Conservation (phyloP, 1,140 invertebrate species). For the Ceratoteleas bidentatus region DNA sequence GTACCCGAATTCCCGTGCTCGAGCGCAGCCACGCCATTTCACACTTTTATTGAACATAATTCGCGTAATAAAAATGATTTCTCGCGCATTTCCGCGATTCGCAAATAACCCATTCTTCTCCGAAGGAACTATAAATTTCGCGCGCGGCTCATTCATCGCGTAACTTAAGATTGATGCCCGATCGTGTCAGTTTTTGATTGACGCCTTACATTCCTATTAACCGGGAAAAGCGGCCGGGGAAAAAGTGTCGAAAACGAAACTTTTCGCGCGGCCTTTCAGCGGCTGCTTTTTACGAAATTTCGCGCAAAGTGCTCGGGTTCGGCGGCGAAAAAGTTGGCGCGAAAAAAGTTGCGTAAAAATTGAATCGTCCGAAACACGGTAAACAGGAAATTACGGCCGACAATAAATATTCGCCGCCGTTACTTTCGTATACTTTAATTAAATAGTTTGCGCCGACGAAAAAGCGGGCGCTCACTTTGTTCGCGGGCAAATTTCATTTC, state of each 20-base stretch:
- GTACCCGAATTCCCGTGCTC: conserved; percentile 22
- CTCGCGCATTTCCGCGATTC: conserved; percentile 41
- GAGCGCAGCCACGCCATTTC: conserved; percentile 25
- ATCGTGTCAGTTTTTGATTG: conserved; percentile 46
- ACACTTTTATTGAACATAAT: conserved; percentile 50
- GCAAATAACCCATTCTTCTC: conserved; percentile 53
- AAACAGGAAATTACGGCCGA: too few species aligned
- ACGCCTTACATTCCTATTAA: conserved; percentile 30
- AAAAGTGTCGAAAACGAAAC: conserved; percentile 1
- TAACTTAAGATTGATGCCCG: conserved; percentile 42
- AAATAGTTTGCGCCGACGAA: too few species aligned
- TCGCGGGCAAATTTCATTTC: too few species aligned
- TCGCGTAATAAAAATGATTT: conserved; percentile 54
- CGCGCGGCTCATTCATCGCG: conserved; percentile 35
- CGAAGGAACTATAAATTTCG: conserved; percentile 39
- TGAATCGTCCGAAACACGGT: too few species aligned
- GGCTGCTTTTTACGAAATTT: too few species aligned
- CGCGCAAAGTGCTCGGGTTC: too few species aligned
- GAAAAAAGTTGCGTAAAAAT: too few species aligned
- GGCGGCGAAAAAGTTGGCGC: too few species aligned
- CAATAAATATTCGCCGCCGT: too few species aligned
- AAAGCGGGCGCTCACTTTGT: too few species aligned
- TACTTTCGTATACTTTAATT: too few species aligned
- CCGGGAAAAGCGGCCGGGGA: conserved; percentile 11
- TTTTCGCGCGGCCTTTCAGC: too few species aligned